Percentiles rank a stretch among this genome's conserved stretches.
Evolutionary conservation across 35 echinoderm and acorn worm species (phyloP).

Genomic region (Holothuria glaberrima): DNA sequence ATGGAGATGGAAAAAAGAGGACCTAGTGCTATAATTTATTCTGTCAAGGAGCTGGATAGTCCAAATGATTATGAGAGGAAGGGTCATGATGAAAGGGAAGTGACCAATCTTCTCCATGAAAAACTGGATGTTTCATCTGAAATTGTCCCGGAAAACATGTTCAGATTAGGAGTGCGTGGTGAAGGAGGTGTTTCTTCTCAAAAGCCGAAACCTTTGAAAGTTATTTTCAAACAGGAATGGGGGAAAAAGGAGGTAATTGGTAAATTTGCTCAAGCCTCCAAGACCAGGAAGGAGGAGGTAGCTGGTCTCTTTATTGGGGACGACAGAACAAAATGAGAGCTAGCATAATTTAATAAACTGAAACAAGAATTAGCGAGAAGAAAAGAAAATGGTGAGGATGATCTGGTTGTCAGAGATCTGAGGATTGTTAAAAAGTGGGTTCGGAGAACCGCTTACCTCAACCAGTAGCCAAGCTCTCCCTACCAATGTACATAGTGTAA

Average conservation of each 20-base stretch:
- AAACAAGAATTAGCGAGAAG: background rate
- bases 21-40: background rate
- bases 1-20: no score
- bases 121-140: background rate
- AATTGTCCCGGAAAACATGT: no score
- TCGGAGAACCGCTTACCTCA: background rate
- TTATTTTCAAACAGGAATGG: no score
- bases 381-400: background rate
- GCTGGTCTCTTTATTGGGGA: background rate
- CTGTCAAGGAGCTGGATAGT: background rate
- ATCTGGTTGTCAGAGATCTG: background rate
- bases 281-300: background rate
- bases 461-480: background rate
- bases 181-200: no score
- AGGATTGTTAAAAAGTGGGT: background rate
- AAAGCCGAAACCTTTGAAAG: no score
- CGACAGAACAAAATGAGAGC: slow-evolving; percentile 13
- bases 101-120: background rate
- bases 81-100: background rate
- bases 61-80: background rate
- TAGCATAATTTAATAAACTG: background rate
- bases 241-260: no score
- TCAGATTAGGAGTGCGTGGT: no score
- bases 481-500: background rate
- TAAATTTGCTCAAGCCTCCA: no score